Base-by-base conservation (phyloP, 2,888 invertebrate genomes). In the Operophtera brumata region DNA sequence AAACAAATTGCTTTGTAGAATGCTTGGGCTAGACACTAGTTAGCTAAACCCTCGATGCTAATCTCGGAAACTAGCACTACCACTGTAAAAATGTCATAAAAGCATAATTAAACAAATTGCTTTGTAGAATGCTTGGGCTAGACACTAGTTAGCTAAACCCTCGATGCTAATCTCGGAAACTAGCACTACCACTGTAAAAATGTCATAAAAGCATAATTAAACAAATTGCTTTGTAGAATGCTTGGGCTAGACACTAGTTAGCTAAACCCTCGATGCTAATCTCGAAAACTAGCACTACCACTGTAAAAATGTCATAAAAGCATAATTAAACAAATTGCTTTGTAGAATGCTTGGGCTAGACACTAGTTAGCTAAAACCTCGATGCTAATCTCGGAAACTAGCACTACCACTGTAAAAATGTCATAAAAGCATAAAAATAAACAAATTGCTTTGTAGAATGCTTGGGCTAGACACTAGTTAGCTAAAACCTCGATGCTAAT, bases 281-380 rank as follows among this genome's bases (percentile, higher is more conserved):
- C 30, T 30, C 70, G 20, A 70, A 73, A 73, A 71, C 72, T 69
- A 61, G 13, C 47, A 13, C 32, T 26, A 41, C 20, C 36, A 39
- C 20, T 40, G 13, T 45, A 42, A 37, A 50, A 47, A 26, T 30
- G 13, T 47, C 50, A 51, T 55, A 55, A 55, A 50, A 42, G 43
- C 55, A 51, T 47, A 47, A 50, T 47, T 40, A 20, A 2, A 20
- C 20, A 20, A 20, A n/a, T n/a, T n/a, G n/a, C n/a, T n/a, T n/a
- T n/a, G n/a, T n/a, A n/a, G n/a, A n/a, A 20, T 3, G 20, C 20
- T 20, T 20, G 20, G 20, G 20, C 4, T 20, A 20, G 20, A 20
- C 4, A 20, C 20, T 20, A 20, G 20, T 20, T 20, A 20, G 4
- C 20, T 20, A 20, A 20, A 2, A 2, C 20, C 30, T 7, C 7